Percentiles rank a stretch among this genome's conserved stretches.
These are phyloP conservation scores for Sarcophaga rosellei DNA, from an alignment of 2,888 invertebrate species.

Conservation along the genomic window DNA sequence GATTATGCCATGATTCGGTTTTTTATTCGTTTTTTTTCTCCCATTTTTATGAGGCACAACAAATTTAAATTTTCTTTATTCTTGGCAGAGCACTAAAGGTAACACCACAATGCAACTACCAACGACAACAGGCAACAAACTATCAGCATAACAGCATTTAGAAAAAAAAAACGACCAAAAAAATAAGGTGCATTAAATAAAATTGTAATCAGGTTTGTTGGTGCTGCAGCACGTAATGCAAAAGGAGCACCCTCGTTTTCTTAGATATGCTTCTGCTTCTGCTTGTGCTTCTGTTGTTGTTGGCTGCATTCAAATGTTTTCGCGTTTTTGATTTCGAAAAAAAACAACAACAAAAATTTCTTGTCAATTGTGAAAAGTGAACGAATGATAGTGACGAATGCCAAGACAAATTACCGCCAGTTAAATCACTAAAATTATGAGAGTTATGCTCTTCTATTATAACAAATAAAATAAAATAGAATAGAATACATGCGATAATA, in stretches of 20 bases:
- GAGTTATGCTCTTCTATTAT: neutral
- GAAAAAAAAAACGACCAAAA: neutral
- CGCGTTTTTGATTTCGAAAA: no score
- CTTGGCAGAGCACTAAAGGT: neutral
- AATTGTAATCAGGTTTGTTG: slow-evolving; percentile 58
- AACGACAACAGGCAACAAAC: slow-evolving; percentile 17
- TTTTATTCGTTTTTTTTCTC: neutral
- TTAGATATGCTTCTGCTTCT: slow-evolving; percentile 33
- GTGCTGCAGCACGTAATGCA: slow-evolving; percentile 66
- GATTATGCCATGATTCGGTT: neutral
- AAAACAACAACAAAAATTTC: no score
- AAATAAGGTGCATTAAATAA: slow-evolving; percentile 59
- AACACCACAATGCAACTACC: slow-evolving; percentile 20
- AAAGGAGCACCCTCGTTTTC: slow-evolving; percentile 65
- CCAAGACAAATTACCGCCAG: slow-evolving; percentile 57
- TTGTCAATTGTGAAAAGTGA: slow-evolving; percentile 54
- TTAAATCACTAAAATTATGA: slow-evolving; percentile 29
- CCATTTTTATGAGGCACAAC: neutral
- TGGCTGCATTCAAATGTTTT: neutral
- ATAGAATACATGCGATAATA: neutral
- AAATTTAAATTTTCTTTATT: slow-evolving; percentile 2
- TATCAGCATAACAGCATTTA: slow-evolving; percentile 25
- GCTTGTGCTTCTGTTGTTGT: neutral
- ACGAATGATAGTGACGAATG: slow-evolving; percentile 57
- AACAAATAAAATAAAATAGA: neutral